A percentile compares a stretch with the other conserved stretches of the same genome.
These are phyloP conservation scores for Brachionus plicatilis DNA, from an alignment of 1,140 invertebrate species.

Conservation along the genomic window DNA sequence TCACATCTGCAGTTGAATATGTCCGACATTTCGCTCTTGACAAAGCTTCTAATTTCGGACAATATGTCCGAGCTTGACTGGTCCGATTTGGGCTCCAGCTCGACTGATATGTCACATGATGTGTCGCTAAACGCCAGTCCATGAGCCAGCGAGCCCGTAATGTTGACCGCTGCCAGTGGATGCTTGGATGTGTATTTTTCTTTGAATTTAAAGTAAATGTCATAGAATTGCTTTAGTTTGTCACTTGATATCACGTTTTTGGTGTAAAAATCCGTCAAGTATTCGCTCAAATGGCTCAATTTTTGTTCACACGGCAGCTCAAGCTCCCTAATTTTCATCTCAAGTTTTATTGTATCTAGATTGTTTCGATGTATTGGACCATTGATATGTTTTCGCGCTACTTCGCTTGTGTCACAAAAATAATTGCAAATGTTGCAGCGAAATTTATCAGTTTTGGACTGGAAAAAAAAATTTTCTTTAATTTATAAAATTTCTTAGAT, in stretches of 20 bases:
- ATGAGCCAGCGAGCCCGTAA: background rate
- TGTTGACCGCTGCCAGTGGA: background rate
- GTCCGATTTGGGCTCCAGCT: background rate
- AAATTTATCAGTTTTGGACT: slow-evolving; percentile 48
- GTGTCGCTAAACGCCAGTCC: slow-evolving; percentile 14
- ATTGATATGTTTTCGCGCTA: slow-evolving; percentile 49
- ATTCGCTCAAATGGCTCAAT: background rate
- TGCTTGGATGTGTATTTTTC: background rate
- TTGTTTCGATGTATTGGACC: slow-evolving; percentile 48
- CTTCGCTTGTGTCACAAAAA: slow-evolving; percentile 49
- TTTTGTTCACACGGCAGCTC: background rate
- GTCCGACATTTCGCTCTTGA: background rate
- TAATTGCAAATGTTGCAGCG: slow-evolving; percentile 56
- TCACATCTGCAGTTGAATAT: background rate
- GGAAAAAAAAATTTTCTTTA: background rate
- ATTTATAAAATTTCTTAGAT: background rate
- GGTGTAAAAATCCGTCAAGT: slow-evolving; percentile 10
- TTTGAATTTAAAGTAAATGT: slow-evolving; percentile 15
- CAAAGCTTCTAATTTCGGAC: background rate
- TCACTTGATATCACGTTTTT: slow-evolving; percentile 25
- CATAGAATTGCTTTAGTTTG: background rate
- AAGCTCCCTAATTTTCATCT: background rate
- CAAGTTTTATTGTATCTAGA: slow-evolving; percentile 43
- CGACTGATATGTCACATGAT: slow-evolving; percentile 33
- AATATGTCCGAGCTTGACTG: background rate